Evolutionary conservation across 2,888 invertebrate genomes (phyloP), one percentile per base, ranked within the genome.

Genomic region (Torymus texanus): DNA sequence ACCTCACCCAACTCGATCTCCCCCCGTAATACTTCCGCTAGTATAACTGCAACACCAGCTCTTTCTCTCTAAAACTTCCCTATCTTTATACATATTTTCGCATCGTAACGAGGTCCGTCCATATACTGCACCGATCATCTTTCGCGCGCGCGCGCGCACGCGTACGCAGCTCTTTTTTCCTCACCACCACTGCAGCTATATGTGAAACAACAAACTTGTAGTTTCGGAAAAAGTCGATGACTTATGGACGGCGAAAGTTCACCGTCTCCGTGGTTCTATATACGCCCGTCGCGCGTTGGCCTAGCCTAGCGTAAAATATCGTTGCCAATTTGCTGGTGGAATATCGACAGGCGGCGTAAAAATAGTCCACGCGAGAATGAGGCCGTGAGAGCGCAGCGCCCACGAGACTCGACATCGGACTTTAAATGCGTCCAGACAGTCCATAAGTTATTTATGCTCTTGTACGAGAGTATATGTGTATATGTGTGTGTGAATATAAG

Each of bases 221-320:
- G 71, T 79, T 79, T 79, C 61, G 41, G 41, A 70, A 71, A 70
- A 72, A 63, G 55, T 67, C 56, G 55, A 58, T 76, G 79, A 80
- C 62, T 76, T 76, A 80, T 76, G 53, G 41, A 61, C 18, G 29
- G 11, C 21, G 18, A 73, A 78, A 78, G 78, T 68, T 78, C 68
- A n/a, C 24, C 50, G 10, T 21, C 50, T 24, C 8, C 11, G 41
- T n/a, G 0, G 18, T 24, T 53, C 24, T 29, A 24, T n/a, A n/a
- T 8, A 24, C 21, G 16, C 51, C n/a, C 21, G 53, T 8, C 51
- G n/a, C 29, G n/a, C n/a, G n/a, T 21, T 21, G n/a, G 41, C 53
- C 18, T 66, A 62, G 13, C 24, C 50, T 55, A 50, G 56, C 21
- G 24, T 78, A 71, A 81, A 78, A 75, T 81, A 80, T 78, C 66